Evolutionary conservation across 2,113 vertebrate species (phyloP).

Genomic region (Genyomyrus donnyi): DNA sequence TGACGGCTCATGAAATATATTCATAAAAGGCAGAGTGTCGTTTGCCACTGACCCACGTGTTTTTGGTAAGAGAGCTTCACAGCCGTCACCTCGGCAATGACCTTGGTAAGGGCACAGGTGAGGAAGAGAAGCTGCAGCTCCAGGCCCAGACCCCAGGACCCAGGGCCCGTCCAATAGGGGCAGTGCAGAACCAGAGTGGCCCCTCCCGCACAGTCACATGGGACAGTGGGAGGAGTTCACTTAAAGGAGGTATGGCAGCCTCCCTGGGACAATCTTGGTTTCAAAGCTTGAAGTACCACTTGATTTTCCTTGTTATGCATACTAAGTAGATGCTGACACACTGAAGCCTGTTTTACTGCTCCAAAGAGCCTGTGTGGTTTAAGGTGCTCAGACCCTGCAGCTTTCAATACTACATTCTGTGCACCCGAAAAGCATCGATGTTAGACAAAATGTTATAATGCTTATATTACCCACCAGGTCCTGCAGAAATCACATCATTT

Average conservation of each 20-base stretch:
- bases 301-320: neutral
- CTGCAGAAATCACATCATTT: neutral
- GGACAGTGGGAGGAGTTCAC: neutral
- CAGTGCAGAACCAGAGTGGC: neutral
- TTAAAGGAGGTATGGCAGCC: neutral
- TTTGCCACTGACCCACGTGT: constrained; percentile 19
- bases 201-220: neutral
- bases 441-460: neutral
- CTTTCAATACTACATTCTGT: no score
- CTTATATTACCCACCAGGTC: neutral
- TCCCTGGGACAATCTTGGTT: neutral
- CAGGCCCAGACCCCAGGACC: neutral
- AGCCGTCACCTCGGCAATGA: constrained; percentile 33
- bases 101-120: constrained; percentile 41
- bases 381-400: neutral
- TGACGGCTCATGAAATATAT: neutral
- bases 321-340: neutral
- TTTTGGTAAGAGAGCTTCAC: constrained; percentile 29
- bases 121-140: constrained; percentile 18
- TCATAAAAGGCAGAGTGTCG: neutral
- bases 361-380: neutral
- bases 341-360: neutral
- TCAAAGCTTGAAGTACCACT: neutral
- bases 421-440: neutral
- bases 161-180: neutral